Conservation (phyloP, 2,797 vertebrate genomes). For the Hafferia zeledoni region DNA sequence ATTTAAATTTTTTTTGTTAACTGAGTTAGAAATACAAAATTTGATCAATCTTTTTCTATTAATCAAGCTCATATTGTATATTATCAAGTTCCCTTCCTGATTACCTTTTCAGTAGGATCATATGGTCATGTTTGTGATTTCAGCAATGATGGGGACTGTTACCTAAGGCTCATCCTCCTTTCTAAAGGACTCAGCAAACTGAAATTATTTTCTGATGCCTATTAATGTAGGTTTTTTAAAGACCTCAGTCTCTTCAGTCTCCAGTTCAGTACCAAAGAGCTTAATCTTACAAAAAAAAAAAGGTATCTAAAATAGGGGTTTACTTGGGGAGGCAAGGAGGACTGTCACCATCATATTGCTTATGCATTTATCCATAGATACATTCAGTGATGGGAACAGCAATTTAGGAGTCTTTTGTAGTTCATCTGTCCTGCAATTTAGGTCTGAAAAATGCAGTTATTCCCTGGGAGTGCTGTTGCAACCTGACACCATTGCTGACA, state of each 20-base stretch:
- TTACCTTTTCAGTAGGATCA: neutral
- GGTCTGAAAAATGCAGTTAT: neutral
- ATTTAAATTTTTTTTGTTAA: conserved; percentile 18
- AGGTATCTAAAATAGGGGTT: neutral
- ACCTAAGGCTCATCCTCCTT: neutral
- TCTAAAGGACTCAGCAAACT: neutral
- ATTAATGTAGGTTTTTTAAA: neutral
- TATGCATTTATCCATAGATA: neutral
- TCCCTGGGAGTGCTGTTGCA: neutral
- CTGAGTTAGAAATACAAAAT: neutral
- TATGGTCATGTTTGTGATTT: neutral
- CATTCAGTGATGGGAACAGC: neutral
- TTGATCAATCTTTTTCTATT: neutral
- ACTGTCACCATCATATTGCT: neutral
- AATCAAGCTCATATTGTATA: neutral
- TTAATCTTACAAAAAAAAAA: neutral
- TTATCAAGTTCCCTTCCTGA: neutral
- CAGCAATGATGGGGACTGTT: neutral
- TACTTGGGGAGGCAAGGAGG: neutral
- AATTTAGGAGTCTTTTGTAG: neutral
- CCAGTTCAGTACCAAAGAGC: neutral
- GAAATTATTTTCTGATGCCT: neutral
- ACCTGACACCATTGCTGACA: rapidly evolving
- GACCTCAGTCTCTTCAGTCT: neutral
- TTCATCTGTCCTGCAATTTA: neutral